phyloP scores from a whole-genome alignment of 2,797 vertebrate genomes.

The Dendrocincla fuliginosa region DNA sequence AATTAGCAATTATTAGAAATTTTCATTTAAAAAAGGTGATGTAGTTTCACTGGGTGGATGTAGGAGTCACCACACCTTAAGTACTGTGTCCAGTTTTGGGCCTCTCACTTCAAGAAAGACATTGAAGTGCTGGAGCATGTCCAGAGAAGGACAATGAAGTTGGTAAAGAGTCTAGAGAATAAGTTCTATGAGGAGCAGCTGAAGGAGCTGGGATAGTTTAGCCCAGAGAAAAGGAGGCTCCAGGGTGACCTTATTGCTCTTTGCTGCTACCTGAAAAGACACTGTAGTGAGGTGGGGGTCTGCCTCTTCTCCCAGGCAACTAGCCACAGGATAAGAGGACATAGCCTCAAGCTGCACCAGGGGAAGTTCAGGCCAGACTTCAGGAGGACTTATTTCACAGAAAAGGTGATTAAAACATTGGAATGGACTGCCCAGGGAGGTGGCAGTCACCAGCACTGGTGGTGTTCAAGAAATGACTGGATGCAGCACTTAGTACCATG shows the following conservation, averaged over 20 bases:
- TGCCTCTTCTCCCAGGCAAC: neutral
- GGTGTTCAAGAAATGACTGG: neutral
- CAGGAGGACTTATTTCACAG: neutral
- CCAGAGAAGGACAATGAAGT: neutral
- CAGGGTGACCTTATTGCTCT: neutral
- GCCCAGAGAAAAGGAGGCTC: neutral
- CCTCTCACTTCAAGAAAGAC: neutral
- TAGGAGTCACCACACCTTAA: neutral
- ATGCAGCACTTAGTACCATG: neutral
- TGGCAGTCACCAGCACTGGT: neutral
- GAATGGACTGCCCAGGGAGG: neutral
- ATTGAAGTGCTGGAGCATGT: neutral
- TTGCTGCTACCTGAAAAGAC: neutral
- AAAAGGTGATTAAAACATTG: neutral
- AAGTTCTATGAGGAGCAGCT: neutral
- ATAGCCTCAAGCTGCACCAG: neutral
- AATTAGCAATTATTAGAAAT: neutral
- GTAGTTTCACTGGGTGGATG: neutral
- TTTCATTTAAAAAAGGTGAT: neutral
- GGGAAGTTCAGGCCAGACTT: neutral
- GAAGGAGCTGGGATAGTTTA: neutral
- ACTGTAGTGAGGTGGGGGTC: too few relatives aligned
- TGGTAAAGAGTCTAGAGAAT: neutral
- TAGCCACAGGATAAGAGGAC: neutral
- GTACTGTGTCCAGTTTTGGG: neutral